phyloP scores from a whole-genome alignment of 2,888 invertebrate species.

The Phaonia tiefii region DNA sequence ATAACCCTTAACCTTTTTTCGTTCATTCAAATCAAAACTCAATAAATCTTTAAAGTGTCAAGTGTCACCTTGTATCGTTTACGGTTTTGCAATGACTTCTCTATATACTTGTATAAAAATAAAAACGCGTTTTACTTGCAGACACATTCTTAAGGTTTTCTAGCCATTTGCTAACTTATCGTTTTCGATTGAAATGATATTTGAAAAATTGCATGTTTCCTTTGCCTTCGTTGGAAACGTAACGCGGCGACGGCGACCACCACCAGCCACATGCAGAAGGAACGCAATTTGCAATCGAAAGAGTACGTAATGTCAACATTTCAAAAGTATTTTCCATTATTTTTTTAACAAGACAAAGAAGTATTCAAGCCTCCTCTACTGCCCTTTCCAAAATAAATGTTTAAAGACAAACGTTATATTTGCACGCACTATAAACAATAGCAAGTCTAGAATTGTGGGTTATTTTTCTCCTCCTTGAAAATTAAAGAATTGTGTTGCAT shows the following conservation, averaged over 20 bases:
- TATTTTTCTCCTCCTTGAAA: no score
- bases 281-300: conserved; percentile 35
- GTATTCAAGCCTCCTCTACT: neutral
- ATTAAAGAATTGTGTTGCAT: no score
- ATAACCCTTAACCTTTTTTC: conserved; percentile 57
- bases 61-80: conserved; percentile 62
- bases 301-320: conserved; percentile 52
- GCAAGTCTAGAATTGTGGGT: neutral
- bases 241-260: neutral
- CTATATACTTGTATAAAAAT: no score
- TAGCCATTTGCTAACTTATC: neutral
- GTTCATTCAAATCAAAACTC: conserved; percentile 46
- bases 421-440: conserved; percentile 62
- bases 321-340: conserved; percentile 57
- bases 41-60: conserved; percentile 67
- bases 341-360: neutral
- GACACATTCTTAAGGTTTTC: no score
- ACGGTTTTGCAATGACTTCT: conserved; percentile 43
- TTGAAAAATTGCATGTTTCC: conserved; percentile 70
- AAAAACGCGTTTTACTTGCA: conserved; percentile 52
- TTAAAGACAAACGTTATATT: conserved; percentile 64
- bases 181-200: conserved; percentile 54
- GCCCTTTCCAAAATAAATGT: neutral
- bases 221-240: conserved; percentile 1
- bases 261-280: no score